These are phyloP conservation scores for Oryzias sinensis DNA, from an alignment of 2,797 vertebrate species.

Conservation along the genomic window DNA sequence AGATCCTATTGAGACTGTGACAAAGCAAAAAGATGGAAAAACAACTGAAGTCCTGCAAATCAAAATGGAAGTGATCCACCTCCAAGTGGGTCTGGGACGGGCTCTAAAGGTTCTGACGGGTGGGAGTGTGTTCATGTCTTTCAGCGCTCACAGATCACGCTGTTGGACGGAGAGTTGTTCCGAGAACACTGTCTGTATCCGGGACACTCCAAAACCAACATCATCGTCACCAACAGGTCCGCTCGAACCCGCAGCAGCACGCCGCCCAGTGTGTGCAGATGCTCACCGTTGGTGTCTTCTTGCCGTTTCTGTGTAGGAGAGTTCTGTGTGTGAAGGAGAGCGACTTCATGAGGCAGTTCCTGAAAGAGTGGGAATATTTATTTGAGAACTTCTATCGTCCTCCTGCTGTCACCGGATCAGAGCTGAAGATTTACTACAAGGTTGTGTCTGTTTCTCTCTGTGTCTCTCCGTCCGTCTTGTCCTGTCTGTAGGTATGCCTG, in stretches of 20 bases:
- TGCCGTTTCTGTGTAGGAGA: conserved; percentile 73
- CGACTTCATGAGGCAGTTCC: conserved; percentile 89
- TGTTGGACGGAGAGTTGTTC: conserved; percentile 85
- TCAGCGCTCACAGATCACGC: conserved; percentile 86
- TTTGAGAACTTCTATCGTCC: conserved; percentile 82
- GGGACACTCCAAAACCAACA: conserved; percentile 78
- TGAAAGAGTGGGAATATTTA: conserved; percentile 87
- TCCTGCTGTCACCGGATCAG: conserved; percentile 69
- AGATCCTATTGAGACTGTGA: too few relatives aligned
- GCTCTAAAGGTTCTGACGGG: background rate
- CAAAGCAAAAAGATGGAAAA: too few relatives aligned
- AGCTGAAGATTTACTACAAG: conserved; percentile 84
- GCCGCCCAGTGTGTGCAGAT: background rate
- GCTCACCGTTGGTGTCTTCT: background rate
- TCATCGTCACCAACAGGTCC: conserved; percentile 91
- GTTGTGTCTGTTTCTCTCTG: conserved; percentile 51
- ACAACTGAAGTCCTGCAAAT: too few relatives aligned
- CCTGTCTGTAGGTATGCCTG: too few relatives aligned
- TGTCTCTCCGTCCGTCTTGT: too few relatives aligned
- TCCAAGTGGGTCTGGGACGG: too few relatives aligned
- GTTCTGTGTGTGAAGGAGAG: conserved; percentile 89
- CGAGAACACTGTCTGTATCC: conserved; percentile 75
- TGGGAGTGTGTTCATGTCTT: conserved; percentile 10
- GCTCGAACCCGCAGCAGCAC: background rate
- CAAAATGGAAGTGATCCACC: too few relatives aligned